Evolutionary conservation across 1,140 invertebrate genomes (phyloP).

Genomic region (Babylonia areolata): DNA sequence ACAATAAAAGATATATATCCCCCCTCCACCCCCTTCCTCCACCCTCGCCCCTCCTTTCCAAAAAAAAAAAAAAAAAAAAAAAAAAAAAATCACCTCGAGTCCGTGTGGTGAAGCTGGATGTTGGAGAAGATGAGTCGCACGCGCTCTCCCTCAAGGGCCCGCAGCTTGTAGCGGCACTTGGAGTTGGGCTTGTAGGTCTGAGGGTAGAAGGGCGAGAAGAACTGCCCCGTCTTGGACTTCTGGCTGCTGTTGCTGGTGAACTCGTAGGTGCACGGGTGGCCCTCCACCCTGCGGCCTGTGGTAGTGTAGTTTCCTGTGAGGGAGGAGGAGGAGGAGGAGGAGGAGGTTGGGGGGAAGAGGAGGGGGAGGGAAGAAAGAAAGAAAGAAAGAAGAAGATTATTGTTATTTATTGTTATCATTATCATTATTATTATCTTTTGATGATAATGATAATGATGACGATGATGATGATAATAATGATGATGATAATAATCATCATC

Average conservation of each 20-base stretch:
- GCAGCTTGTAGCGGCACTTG: constrained; percentile 87
- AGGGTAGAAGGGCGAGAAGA: constrained; percentile 90
- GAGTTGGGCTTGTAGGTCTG: constrained; percentile 89
- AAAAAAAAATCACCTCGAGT: constrained; percentile 46
- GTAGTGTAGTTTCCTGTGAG: constrained; percentile 51
- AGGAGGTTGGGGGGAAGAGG: no score
- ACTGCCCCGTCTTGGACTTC: constrained; percentile 82
- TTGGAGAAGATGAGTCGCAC: constrained; percentile 75
- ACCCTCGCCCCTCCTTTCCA: background rate
- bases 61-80: background rate
- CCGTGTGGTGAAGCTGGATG: constrained; percentile 58
- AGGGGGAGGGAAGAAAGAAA: no score
- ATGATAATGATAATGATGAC: no score
- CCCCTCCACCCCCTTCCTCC: background rate
- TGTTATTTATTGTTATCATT: no score
- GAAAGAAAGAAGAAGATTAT: no score
- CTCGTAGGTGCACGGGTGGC: constrained; percentile 54
- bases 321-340: background rate
- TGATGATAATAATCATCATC: no score
- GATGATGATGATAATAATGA: no score
- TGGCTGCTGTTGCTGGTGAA: constrained; percentile 48
- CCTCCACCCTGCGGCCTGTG: constrained; percentile 44
- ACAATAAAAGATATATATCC: background rate
- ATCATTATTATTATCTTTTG: no score
- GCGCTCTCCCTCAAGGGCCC: constrained; percentile 72